phyloP scores from a whole-genome alignment of 2,797 vertebrate species.

The Rhinogobio ventralis region DNA sequence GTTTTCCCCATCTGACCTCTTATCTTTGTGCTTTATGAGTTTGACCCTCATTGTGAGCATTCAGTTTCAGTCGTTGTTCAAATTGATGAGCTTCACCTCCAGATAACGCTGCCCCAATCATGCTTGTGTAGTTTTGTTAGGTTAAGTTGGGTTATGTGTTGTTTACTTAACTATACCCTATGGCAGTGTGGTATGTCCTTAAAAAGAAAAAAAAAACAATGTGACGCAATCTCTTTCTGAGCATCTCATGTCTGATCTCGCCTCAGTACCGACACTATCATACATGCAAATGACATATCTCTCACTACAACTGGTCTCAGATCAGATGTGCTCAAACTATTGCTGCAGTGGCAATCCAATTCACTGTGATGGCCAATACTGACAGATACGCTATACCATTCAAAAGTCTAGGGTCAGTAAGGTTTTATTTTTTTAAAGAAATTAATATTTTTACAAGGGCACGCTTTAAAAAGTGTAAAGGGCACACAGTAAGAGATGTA shows the following conservation, averaged over 20 bases:
- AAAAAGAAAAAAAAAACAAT: not conserved
- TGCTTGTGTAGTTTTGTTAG: not conserved
- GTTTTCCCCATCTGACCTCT: constrained; percentile 50
- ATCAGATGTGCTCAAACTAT: not conserved
- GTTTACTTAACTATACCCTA: not conserved
- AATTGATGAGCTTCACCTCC: constrained; percentile 18
- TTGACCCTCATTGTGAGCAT: constrained; percentile 17
- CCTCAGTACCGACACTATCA: too few species aligned
- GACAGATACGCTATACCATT: not conserved
- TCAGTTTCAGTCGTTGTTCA: constrained; percentile 27
- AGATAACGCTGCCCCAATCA: not conserved
- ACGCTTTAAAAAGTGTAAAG: not conserved
- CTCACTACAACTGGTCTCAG: not conserved
- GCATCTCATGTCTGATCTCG: too few species aligned
- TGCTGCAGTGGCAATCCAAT: too few species aligned
- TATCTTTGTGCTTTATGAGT: constrained; percentile 40
- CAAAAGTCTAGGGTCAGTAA: not conserved
- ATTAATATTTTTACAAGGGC: not conserved
- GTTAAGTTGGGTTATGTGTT: not conserved
- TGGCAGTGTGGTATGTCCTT: not conserved
- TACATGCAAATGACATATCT: not conserved
- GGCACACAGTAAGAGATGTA: too few species aligned
- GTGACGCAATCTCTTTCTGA: not conserved
- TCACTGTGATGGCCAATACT: not conserved
- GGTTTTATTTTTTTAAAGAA: not conserved